Conservation (phyloP, 2,797 vertebrate species). For the Arctocebus calabarensis region DNA sequence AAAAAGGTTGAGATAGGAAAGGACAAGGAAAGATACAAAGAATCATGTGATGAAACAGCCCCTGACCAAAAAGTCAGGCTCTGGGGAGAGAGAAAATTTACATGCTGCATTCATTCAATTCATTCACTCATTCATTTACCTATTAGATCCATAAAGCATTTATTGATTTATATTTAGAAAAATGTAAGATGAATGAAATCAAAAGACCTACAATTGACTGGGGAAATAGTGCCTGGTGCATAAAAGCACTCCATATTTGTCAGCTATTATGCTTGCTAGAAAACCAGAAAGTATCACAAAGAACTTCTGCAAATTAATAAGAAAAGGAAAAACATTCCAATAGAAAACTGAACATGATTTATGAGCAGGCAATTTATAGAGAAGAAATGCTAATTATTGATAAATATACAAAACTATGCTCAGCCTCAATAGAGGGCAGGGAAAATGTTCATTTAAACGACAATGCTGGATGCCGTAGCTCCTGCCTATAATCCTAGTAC, state of each 20-base stretch:
- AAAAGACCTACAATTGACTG: not conserved
- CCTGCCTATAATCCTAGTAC: no score
- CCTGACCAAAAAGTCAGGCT: not conserved
- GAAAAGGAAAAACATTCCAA: not conserved
- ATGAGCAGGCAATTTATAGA: not conserved
- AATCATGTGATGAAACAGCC: not conserved
- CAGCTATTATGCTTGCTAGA: not conserved
- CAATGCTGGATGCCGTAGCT: not conserved
- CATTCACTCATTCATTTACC: constrained; percentile 9
- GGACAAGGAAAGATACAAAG: not conserved
- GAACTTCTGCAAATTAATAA: not conserved
- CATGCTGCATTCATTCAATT: not conserved
- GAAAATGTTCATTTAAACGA: not conserved
- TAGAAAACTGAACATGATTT: constrained; percentile 1
- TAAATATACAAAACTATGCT: not conserved
- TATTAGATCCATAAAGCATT: not conserved
- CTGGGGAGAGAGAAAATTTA: not conserved
- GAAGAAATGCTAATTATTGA: not conserved
- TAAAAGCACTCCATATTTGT: constrained; percentile 32
- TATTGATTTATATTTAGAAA: constrained; percentile 44
- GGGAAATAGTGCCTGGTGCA: not conserved
- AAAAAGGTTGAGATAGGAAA: not conserved
- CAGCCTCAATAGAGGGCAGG: not conserved
- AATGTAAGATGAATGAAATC: constrained; percentile 28
- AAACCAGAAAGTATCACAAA: not conserved